phyloP scores from a whole-genome alignment of 2,113 vertebrate species.

The Cyanoliseus patagonus region DNA sequence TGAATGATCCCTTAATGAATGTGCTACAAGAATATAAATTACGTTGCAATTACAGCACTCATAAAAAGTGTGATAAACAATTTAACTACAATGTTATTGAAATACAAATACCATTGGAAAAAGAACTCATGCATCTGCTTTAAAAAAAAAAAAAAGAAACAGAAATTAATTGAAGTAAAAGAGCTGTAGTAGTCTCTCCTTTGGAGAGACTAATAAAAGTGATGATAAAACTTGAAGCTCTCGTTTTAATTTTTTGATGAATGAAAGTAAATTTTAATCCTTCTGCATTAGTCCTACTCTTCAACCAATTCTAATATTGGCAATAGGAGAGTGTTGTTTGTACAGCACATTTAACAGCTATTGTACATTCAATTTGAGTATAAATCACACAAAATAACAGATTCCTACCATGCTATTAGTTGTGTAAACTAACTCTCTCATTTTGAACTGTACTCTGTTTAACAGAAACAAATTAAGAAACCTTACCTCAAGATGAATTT shows the following conservation, averaged over 20 bases:
- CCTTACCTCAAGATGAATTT: neutral
- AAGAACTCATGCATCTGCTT: neutral
- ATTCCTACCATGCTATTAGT: neutral
- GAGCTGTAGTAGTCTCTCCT: neutral
- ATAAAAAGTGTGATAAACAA: neutral
- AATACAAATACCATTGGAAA: neutral
- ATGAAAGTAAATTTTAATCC: neutral
- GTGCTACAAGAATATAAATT: neutral
- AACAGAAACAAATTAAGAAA: neutral
- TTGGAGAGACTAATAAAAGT: neutral
- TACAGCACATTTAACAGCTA: neutral
- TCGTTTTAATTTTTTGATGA: neutral
- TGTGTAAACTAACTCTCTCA: neutral
- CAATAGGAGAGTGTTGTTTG: neutral
- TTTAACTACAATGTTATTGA: neutral
- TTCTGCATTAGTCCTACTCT: neutral
- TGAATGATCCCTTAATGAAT: neutral
- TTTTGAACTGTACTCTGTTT: neutral
- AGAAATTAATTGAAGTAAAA: neutral
- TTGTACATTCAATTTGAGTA: neutral
- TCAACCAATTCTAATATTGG: neutral
- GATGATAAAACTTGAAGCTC: neutral
- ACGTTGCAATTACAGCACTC: neutral
- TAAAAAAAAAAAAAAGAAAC: neutral
- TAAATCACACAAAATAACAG: neutral